phyloP scores from a whole-genome alignment of 2,113 vertebrate species.

The Nothocercus nigrocapillus region DNA sequence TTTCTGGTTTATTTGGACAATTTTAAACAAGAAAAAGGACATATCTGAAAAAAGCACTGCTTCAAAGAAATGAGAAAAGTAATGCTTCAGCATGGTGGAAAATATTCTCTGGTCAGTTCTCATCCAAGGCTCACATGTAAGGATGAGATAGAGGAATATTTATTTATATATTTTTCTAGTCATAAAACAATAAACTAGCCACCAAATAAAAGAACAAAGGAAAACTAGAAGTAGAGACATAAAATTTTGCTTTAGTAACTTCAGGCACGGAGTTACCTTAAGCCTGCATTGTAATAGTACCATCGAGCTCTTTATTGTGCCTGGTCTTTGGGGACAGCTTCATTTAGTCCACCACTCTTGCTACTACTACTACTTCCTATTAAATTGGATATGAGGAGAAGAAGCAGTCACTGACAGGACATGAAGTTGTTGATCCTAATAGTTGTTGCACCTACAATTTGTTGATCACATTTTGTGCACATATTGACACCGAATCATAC shows the following conservation, averaged over 20 bases:
- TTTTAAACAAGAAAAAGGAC: background rate
- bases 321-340: background rate
- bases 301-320: background rate
- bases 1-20: background rate
- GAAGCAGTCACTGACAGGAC: background rate
- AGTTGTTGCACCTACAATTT: background rate
- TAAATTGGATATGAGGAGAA: background rate
- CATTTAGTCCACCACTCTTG: background rate
- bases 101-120: background rate
- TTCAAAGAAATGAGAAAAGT: background rate
- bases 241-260: background rate
- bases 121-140: background rate
- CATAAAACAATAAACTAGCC: background rate
- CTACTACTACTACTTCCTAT: background rate
- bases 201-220: background rate
- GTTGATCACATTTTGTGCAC: too few relatives aligned
- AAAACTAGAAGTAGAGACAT: background rate
- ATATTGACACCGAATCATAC: background rate
- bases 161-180: background rate
- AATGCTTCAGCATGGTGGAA: background rate
- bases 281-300: accelerated
- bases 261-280: background rate
- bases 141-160: background rate
- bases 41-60: background rate
- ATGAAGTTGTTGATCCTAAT: background rate